Evolutionary conservation across 2,888 invertebrate genomes (phyloP).

Genomic region (Leptarthrus brevirostris): DNA sequence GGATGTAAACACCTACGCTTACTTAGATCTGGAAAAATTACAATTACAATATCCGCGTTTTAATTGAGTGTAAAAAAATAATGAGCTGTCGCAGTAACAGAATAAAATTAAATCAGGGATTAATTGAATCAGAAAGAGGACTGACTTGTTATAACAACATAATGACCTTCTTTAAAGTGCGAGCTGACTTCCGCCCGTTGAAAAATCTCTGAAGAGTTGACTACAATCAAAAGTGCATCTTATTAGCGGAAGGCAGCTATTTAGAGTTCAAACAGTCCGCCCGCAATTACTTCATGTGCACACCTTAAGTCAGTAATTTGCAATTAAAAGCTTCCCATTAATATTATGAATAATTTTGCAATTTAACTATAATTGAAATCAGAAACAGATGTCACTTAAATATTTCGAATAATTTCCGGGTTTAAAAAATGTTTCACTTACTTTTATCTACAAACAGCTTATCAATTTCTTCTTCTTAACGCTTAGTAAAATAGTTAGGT

Average conservation of each 20-base stretch:
- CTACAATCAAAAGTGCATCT: background rate
- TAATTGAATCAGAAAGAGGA: background rate
- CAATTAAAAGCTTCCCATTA: too few species aligned
- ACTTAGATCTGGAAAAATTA: background rate
- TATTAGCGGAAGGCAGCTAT: background rate
- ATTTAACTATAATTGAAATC: background rate
- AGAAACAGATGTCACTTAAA: background rate
- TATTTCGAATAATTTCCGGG: conserved; percentile 3
- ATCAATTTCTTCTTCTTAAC: too few species aligned
- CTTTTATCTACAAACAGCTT: too few species aligned
- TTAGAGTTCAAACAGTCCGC: background rate
- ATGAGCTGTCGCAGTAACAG: background rate
- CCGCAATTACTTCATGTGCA: too few species aligned
- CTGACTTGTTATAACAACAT: background rate
- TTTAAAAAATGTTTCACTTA: background rate
- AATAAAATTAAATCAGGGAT: background rate
- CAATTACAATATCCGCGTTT: background rate
- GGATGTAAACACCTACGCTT: background rate
- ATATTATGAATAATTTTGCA: conserved; percentile 11
- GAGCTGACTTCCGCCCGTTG: background rate
- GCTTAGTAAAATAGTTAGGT: too few species aligned
- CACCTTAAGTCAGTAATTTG: too few species aligned
- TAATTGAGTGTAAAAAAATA: background rate
- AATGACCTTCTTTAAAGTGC: background rate
- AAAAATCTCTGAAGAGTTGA: background rate